Conservation (phyloP, 1,140 invertebrate species). For the Listronotus bonariensis region DNA sequence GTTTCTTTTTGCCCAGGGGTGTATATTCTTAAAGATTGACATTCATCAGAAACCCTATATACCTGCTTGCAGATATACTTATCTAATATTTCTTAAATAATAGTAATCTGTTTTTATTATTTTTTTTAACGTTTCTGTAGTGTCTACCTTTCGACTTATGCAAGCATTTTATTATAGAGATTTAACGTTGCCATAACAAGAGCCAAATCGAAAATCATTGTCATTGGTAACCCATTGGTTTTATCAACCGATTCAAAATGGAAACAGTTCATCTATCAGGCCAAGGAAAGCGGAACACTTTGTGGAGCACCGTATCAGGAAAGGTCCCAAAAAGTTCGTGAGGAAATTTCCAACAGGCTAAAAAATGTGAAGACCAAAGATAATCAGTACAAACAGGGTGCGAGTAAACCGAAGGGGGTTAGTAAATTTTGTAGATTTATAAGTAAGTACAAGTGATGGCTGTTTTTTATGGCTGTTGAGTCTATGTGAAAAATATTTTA, state of each 20-base stretch:
- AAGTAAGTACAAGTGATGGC: too few relatives aligned
- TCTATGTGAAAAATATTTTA: too few relatives aligned
- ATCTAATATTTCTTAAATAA: too few relatives aligned
- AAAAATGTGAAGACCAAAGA: slow-evolving; percentile 12
- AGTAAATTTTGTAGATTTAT: too few relatives aligned
- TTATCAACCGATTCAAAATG: slow-evolving; percentile 62
- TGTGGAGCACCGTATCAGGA: slow-evolving; percentile 52
- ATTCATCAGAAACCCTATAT: too few relatives aligned
- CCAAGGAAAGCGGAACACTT: slow-evolving; percentile 53
- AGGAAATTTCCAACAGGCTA: slow-evolving; percentile 14
- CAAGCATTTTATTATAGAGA: slow-evolving; percentile 38
- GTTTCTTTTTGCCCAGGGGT: too few relatives aligned
- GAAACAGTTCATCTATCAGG: slow-evolving; percentile 59
- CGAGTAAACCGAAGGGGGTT: not conserved
- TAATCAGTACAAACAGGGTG: slow-evolving; percentile 10
- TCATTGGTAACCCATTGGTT: slow-evolving; percentile 71
- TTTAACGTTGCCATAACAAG: slow-evolving; percentile 53
- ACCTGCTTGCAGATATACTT: too few relatives aligned
- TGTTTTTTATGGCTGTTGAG: too few relatives aligned
- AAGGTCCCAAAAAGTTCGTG: slow-evolving; percentile 40
- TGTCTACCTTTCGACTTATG: not conserved
- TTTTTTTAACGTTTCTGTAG: too few relatives aligned
- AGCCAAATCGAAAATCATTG: slow-evolving; percentile 60
- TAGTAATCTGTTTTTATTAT: too few relatives aligned
- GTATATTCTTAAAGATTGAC: too few relatives aligned